phyloP scores from a whole-genome alignment of 1,140 invertebrate species.

The Brachionus calyciflorus region DNA sequence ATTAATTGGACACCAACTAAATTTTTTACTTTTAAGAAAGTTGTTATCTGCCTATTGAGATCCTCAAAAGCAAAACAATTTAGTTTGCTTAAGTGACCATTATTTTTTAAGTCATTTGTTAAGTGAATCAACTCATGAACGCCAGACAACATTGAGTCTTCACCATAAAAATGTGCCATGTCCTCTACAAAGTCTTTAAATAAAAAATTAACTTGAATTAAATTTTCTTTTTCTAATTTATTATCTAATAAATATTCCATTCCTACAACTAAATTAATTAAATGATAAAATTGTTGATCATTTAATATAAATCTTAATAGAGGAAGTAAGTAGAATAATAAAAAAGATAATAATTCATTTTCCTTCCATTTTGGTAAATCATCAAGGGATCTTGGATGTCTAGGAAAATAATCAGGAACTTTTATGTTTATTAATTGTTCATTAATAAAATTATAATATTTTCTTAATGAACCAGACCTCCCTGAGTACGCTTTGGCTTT shows the following conservation, averaged over 20 bases:
- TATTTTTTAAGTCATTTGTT: neutral
- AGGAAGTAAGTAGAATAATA: neutral
- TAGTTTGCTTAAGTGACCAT: neutral
- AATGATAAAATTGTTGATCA: neutral
- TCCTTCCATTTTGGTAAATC: neutral
- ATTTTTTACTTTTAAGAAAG: neutral
- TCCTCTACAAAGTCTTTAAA: slow-evolving; percentile 1
- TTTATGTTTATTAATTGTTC: neutral
- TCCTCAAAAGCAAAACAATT: neutral
- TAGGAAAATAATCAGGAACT: neutral
- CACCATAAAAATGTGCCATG: neutral
- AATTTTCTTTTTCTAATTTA: neutral
- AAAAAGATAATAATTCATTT: slow-evolving; percentile 4
- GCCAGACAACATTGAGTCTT: neutral
- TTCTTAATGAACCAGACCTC: neutral
- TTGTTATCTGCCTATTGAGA: neutral
- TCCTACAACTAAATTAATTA: neutral
- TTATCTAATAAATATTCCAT: neutral
- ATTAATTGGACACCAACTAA: neutral
- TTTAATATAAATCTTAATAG: neutral
- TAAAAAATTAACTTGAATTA: neutral
- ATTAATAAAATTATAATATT: neutral
- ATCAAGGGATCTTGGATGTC: neutral
- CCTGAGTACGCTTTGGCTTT: no score
- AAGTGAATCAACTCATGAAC: neutral